Base-by-base conservation (phyloP, 2,113 vertebrate genomes). In the Poeciliopsis prolifica region DNA sequence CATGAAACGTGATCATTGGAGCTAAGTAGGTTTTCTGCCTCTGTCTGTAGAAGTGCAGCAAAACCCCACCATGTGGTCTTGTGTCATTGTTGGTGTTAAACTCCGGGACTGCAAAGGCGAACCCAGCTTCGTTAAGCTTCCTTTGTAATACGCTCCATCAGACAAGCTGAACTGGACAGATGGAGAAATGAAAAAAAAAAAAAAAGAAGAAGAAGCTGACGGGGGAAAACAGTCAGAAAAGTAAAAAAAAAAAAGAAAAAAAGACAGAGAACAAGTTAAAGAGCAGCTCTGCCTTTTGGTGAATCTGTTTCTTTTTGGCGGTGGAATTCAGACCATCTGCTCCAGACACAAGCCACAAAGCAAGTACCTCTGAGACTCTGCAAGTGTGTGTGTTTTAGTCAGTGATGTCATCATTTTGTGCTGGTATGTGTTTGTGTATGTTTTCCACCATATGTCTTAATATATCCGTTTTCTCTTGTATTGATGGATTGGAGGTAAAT, bases 321-420 rank as follows among this genome's bases (percentile, higher is more conserved):
- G 77, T 79, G 37, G 77, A 75, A 80, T 86, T 72, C 37, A 75
- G 40, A 74, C 71, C 79, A 84, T 84, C 83, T 88, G 81, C 67
- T 69, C 51, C 66, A 74, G 24, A 26, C 29, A 72, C 24, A 19
- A 71, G 65, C n/a, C 60, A n/a, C 65, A 48, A 1, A 69, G 35
- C 66, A 70, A 72, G 77, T 67, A 72, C 74, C 72, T 84, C 35
- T 72, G 71, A 77, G 44, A 82, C 68, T 4, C 11, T 58, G 19
- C 24, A 58, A 22, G 15, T 6, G 29, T 11, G 35, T 42, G 68
- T 87, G 75, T 81, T 77, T 68, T 67, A 68, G 51, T 58, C 22
- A 54, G 24, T 24, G 51, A 58, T 64, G 1, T 26, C 60, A 19
- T 51, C 42, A 48, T 42, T 48, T 17, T 10, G 26, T 3, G 6